These are phyloP conservation scores for Chaetodon auriga DNA, from an alignment of 2,113 vertebrate species.

Conservation along the genomic window DNA sequence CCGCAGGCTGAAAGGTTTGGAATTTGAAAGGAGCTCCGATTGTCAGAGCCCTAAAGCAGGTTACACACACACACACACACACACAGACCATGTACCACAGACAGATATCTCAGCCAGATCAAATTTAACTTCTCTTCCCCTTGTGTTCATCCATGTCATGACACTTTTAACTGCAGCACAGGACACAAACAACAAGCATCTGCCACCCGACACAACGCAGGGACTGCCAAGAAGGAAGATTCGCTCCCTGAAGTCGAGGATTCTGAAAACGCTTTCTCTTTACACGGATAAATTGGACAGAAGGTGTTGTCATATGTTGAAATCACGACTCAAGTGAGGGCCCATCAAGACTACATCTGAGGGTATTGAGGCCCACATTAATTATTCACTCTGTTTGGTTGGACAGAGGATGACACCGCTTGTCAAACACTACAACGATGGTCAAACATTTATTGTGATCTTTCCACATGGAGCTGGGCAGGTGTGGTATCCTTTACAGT, in stretches of 20 bases:
- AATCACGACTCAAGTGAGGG: not conserved
- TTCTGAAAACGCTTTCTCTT: constrained; percentile 31
- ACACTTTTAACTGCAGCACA: constrained; percentile 49
- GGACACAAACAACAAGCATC: constrained; percentile 25
- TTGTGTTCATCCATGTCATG: constrained; percentile 8
- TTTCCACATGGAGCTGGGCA: constrained; percentile 32
- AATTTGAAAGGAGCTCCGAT: constrained; percentile 36
- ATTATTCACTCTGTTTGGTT: not conserved
- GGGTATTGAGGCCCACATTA: not conserved
- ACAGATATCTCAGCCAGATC: constrained; percentile 31
- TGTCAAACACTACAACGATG: constrained; percentile 23
- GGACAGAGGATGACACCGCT: not conserved
- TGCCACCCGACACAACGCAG: not conserved
- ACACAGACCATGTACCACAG: constrained; percentile 19
- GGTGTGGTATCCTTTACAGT: constrained; percentile 26
- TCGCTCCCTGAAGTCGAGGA: constrained; percentile 17
- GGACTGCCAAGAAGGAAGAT: not conserved
- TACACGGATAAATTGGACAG: not conserved
- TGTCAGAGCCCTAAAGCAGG: constrained; percentile 34
- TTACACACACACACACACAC: constrained; percentile 15
- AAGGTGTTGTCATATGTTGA: constrained; percentile 17
- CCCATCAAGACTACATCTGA: no score
- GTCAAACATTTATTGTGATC: constrained; percentile 15
- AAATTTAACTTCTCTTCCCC: constrained; percentile 20
- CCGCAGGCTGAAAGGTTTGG: constrained; percentile 34